Percentiles rank a stretch among this genome's conserved stretches.
Evolutionary conservation across 2,797 vertebrate species (phyloP).

Genomic region (Tympanoctomys barrerae): DNA sequence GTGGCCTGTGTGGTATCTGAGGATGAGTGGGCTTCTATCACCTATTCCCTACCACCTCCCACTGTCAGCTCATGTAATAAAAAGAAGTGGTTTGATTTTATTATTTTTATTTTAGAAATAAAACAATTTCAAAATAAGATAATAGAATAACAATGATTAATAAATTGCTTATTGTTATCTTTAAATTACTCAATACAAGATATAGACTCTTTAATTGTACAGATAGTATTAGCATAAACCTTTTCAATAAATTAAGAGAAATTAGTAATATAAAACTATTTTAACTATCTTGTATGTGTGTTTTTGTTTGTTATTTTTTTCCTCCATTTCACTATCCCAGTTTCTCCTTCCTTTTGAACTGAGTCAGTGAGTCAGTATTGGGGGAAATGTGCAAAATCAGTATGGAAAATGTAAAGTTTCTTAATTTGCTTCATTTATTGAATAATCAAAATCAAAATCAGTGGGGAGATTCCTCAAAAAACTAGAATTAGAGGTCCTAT

Average conservation of each 20-base stretch:
- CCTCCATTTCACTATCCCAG: neutral
- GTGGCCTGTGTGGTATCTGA: neutral
- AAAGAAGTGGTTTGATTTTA: slow-evolving; percentile 49
- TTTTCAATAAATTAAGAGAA: neutral
- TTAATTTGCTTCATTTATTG: slow-evolving; percentile 16
- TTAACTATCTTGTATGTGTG: neutral
- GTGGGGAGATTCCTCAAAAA: no score
- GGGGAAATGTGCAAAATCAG: neutral
- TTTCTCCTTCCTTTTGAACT: neutral
- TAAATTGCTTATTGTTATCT: neutral
- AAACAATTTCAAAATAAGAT: neutral
- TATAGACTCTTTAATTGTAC: neutral
- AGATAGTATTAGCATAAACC: neutral
- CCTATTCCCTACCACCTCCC: neutral
- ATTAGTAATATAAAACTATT: neutral
- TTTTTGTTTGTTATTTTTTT: neutral
- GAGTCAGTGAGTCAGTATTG: neutral
- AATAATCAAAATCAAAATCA: slow-evolving; percentile 3
- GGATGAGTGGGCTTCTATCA: neutral
- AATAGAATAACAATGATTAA: neutral
- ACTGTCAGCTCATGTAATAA: neutral
- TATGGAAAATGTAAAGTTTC: slow-evolving; percentile 22
- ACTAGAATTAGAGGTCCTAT: no score
- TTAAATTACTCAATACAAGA: neutral
- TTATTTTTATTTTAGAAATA: neutral